phyloP scores from a whole-genome alignment of 2,888 invertebrate species.

The Orthosia gracilis region DNA sequence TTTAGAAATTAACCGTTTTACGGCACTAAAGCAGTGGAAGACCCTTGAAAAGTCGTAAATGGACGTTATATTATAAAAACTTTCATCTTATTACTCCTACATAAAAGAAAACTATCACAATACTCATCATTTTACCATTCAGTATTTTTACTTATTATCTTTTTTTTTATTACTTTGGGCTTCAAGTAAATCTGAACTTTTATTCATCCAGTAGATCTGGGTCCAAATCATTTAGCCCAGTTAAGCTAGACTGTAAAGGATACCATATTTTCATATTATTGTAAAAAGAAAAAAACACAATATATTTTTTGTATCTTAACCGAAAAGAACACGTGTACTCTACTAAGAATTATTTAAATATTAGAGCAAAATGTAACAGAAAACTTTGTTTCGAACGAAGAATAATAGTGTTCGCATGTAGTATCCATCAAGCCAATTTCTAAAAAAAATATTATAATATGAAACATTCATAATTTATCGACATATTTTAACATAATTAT shows the following conservation, averaged over 20 bases:
- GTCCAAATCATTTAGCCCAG: slow-evolving; percentile 24
- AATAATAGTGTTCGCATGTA: too few relatives aligned
- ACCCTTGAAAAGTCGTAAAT: too few relatives aligned
- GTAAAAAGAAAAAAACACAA: neutral
- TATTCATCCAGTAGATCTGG: slow-evolving; percentile 28
- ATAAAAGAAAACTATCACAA: slow-evolving; percentile 35
- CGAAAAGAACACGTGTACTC: neutral
- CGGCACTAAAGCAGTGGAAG: too few relatives aligned
- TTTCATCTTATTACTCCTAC: neutral
- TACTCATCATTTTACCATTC: slow-evolving; percentile 34
- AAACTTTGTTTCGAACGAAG: neutral
- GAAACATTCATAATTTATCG: too few relatives aligned
- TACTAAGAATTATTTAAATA: slow-evolving; percentile 5
- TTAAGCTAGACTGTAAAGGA: neutral
- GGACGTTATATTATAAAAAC: too few relatives aligned
- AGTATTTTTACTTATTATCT: slow-evolving; percentile 28
- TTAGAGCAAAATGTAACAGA: neutral
- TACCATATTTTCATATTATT: slow-evolving; percentile 18
- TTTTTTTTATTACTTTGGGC: slow-evolving; percentile 28
- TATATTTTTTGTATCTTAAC: neutral
- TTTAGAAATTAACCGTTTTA: too few relatives aligned
- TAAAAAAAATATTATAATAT: too few relatives aligned
- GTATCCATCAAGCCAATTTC: too few relatives aligned
- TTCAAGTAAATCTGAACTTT: slow-evolving; percentile 36
- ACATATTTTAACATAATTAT: neutral